Base-by-base conservation (phyloP, 2,797 vertebrate genomes). In the Megalops cyprinoides region DNA sequence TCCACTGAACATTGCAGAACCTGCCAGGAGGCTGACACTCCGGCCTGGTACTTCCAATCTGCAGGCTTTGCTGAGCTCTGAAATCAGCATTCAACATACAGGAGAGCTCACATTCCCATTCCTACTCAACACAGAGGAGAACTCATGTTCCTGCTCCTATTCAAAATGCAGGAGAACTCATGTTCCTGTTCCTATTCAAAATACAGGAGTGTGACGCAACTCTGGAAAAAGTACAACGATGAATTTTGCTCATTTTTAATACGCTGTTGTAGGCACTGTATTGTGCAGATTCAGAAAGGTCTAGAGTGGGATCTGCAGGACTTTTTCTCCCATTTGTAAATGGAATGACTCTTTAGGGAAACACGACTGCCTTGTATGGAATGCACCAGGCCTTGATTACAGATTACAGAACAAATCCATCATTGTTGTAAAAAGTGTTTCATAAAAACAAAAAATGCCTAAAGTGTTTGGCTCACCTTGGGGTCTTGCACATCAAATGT, bases 21-120 rank as follows among this genome's bases (percentile, higher is more conserved):
- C 25, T 92, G 87, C 96, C 97, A 99, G 34, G 94, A 96, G 5
- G 93, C 88, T 65, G 94, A 96, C 0, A 97, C 86, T 55, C 93
- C 91, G 20, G 87, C 92, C 85, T 98, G 97, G 65, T 98, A 98
- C 86, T 95, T 98, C 97, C 97, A 99, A 28, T 98, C 97, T 82
- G 97, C 97, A 28, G 98, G 97, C 82, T 96, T 98, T 74, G 96
- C 94, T 56, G 92, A 92, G 89, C 96, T 96, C 97, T 98, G 85
- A 1, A 93, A 89, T 62, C 4, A 44, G 48, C 28, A 51, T 80
- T 55, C n/a, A 12, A 28, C 3, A 51, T 48, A 37, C 46, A 60
- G 28, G 2, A 62, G 39, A 44, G 34, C 23, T 20, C 9, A 9
- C 15, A 34, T 12, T 62, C 1, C 44, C 55, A 46, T n/a, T 51